phyloP scores from a whole-genome alignment of 2,797 vertebrate genomes.

The Nannoperca obscura region DNA sequence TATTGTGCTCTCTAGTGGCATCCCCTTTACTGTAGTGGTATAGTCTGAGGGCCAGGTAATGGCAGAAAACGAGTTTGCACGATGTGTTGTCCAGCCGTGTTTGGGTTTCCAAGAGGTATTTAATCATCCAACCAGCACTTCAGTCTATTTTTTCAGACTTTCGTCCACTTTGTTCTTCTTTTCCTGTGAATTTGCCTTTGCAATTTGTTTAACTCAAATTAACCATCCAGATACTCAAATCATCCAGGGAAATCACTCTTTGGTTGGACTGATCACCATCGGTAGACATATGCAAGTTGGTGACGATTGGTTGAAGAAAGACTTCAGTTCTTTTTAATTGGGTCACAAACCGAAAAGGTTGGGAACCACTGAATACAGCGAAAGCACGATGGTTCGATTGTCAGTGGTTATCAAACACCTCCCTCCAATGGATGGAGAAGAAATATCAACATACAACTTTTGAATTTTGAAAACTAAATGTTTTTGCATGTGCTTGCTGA shows the following conservation, averaged over 20 bases:
- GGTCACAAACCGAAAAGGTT: not conserved
- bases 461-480: not conserved
- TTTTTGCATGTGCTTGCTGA: not conserved
- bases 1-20: not conserved
- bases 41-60: not conserved
- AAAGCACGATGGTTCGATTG: not conserved
- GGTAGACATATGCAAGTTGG: not conserved
- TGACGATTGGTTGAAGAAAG: not conserved
- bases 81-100: not conserved
- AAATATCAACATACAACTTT: not conserved
- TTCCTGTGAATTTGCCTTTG: not conserved
- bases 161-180: not conserved
- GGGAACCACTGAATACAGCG: not conserved
- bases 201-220: not conserved
- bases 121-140: not conserved
- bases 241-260: not conserved
- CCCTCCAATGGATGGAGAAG: not conserved
- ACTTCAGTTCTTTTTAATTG: not conserved
- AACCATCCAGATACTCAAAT: not conserved
- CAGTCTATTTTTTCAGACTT: not conserved
- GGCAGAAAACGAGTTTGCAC: not conserved
- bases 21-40: not conserved
- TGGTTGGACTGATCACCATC: not conserved
- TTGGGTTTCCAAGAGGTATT: not conserved
- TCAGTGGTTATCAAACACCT: not conserved